Evolutionary conservation across 2,113 vertebrate genomes (phyloP).

Genomic region (Rhizomys pruinosus): DNA sequence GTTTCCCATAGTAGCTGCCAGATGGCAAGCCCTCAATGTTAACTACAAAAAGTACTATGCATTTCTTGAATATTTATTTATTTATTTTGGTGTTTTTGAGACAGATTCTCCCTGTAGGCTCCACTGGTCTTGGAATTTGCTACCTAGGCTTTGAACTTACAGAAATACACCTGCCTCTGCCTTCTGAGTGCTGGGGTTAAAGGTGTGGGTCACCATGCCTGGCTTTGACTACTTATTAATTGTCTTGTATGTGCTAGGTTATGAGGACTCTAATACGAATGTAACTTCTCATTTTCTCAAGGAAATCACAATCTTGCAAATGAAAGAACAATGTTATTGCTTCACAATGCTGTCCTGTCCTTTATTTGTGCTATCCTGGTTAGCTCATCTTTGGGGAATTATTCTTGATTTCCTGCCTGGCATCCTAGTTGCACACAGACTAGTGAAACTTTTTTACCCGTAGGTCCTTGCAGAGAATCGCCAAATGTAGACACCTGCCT

Average conservation of each 20-base stretch:
- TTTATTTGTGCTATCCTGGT: background rate
- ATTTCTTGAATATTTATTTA: conserved; percentile 45
- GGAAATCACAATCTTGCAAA: background rate
- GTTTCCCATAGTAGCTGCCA: conserved; percentile 15
- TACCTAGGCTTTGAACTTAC: too few relatives aligned
- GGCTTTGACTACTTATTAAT: too few relatives aligned
- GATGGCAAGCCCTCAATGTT: conserved; percentile 28
- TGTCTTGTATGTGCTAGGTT: background rate
- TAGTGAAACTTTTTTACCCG: background rate
- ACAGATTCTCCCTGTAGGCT: too few relatives aligned
- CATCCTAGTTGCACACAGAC: background rate
- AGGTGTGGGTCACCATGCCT: too few relatives aligned
- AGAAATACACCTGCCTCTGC: too few relatives aligned
- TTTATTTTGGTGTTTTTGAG: too few relatives aligned
- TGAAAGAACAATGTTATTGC: background rate
- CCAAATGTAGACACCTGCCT: background rate
- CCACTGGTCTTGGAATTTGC: too few relatives aligned
- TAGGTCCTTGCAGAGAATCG: background rate
- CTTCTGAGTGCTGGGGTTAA: too few relatives aligned
- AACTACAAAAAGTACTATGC: background rate
- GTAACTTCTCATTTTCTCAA: conserved; percentile 28
- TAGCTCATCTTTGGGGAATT: background rate
- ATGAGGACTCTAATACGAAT: background rate
- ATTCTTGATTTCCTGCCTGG: background rate
- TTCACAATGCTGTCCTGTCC: background rate